Evolutionary conservation across 2,888 invertebrate genomes (phyloP), one percentile per base, ranked within the genome.

Genomic region (Hirtodrosophila histrioides): DNA sequence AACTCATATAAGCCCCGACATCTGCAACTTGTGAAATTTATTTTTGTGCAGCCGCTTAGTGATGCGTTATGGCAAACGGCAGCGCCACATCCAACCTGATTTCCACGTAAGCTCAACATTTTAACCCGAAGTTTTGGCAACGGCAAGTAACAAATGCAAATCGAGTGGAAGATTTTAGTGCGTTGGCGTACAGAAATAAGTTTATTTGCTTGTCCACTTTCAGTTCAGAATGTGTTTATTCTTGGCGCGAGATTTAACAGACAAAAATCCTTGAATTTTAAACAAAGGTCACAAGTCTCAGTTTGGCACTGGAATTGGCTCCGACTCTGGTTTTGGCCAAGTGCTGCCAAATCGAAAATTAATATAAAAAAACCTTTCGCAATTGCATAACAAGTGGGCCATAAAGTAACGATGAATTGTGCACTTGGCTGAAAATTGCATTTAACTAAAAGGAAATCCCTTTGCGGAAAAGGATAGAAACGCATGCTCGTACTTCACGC

Each of bases 111-210:
- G 50, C 55, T 51, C n/a, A 11, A 44, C 31, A 27, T 57, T 51
- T 43, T 23, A 12, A 23, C 44, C 17, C 44, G 12, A 37, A 43
- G 67, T 63, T 75, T 85, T 80, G 83, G 70, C 81, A 74, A 46
- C 60, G 67, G 43, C 55, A 63, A 61, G 63, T 66, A 70, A 53
- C 49, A 46, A 64, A 44, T 74, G 66, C 68, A 86, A 84, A 85
- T 88, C 88, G 84, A 83, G 60, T 70, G 86, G 84, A 85, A 88
- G 88, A 86, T 70, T 82, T 78, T 63, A 63, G 64, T 75, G 83
- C 78, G 78, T 74, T 78, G 68, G 69, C 68, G 54, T 61, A 66
- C 70, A 44, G 78, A 72, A 78, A 81, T 78, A 68, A 70, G 61
- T 74, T 48, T 36, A 48, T 46, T 12, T 63, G 12, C n/a, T 12